These are phyloP conservation scores for Lepidonotus clava DNA, from an alignment of 2,888 invertebrate genomes.

Conservation along the genomic window DNA sequence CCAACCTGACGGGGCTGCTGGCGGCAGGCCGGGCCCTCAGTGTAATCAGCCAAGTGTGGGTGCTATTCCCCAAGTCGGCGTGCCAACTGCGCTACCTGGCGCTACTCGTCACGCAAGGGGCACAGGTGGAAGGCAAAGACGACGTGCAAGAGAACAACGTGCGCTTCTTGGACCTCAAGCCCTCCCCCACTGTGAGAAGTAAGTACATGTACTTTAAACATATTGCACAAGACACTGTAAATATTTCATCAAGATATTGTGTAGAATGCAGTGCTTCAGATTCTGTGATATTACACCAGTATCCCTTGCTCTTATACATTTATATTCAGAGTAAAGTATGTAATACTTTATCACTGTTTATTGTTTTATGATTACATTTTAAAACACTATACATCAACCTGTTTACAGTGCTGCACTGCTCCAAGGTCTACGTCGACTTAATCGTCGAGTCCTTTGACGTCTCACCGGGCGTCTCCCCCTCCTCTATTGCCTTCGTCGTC, in stretches of 20 bases:
- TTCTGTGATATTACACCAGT: too few species aligned
- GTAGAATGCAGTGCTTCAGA: too few species aligned
- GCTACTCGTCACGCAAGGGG: neutral
- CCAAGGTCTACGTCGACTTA: neutral
- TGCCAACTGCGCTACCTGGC: neutral
- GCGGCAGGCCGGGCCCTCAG: neutral
- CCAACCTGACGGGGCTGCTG: neutral
- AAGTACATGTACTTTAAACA: too few species aligned
- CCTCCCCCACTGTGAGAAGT: too few species aligned
- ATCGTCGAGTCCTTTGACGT: neutral
- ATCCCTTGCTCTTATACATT: too few species aligned
- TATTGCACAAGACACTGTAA: too few species aligned
- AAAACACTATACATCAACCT: too few species aligned
- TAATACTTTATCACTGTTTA: too few species aligned
- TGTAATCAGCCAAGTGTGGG: neutral
- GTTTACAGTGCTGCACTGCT: too few species aligned
- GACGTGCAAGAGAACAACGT: neutral
- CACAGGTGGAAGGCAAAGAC: slow-evolving; percentile 3
- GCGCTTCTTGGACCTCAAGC: neutral
- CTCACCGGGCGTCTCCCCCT: neutral
- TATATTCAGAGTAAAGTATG: too few species aligned
- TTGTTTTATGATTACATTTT: too few species aligned
- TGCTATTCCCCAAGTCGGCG: neutral
- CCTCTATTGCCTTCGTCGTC: neutral
- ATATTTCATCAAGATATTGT: too few species aligned